A percentile compares a stretch with the other conserved stretches of the same genome.
These are phyloP conservation scores for Eumeta japonica DNA, from an alignment of 1,140 invertebrate genomes.

Conservation along the genomic window DNA sequence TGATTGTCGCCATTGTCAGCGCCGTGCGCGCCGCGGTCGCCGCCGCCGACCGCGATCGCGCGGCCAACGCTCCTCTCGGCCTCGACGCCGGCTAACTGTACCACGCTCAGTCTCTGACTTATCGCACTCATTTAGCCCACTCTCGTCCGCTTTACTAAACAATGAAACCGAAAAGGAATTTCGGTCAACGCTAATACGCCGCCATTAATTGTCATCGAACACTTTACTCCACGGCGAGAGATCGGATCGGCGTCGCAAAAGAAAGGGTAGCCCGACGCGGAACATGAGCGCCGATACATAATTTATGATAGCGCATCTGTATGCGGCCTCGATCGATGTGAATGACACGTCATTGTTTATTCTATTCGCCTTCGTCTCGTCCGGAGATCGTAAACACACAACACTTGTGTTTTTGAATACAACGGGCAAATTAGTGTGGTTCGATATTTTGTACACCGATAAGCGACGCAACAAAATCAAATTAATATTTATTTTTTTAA, in stretches of 20 bases:
- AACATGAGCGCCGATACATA: constrained; percentile 40
- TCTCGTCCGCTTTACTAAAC: too few relatives aligned
- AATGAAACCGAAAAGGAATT: too few relatives aligned
- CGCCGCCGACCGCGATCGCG: constrained; percentile 15
- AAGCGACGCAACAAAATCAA: too few relatives aligned
- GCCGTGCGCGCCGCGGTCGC: constrained; percentile 11
- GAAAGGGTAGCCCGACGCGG: too few relatives aligned
- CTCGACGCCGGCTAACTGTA: not conserved
- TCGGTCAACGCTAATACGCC: too few relatives aligned
- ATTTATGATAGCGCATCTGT: constrained; percentile 48
- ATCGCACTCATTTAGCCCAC: not conserved
- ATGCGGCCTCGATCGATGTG: constrained; percentile 55
- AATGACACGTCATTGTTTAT: constrained; percentile 55
- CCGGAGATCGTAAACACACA: constrained; percentile 45
- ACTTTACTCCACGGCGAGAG: not conserved
- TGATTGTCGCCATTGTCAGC: constrained; percentile 35
- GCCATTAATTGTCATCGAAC: too few relatives aligned
- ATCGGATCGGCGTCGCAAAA: too few relatives aligned
- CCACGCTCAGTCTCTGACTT: not conserved
- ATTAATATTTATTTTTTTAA: too few relatives aligned
- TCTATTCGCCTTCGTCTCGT: constrained; percentile 44
- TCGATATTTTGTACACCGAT: too few relatives aligned
- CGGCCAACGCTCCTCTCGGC: constrained; percentile 17
- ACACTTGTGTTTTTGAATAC: constrained; percentile 45
- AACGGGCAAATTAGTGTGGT: constrained; percentile 25